Conservation (phyloP, 2,113 vertebrate species). For the mouse (Mus musculus) region DNA sequence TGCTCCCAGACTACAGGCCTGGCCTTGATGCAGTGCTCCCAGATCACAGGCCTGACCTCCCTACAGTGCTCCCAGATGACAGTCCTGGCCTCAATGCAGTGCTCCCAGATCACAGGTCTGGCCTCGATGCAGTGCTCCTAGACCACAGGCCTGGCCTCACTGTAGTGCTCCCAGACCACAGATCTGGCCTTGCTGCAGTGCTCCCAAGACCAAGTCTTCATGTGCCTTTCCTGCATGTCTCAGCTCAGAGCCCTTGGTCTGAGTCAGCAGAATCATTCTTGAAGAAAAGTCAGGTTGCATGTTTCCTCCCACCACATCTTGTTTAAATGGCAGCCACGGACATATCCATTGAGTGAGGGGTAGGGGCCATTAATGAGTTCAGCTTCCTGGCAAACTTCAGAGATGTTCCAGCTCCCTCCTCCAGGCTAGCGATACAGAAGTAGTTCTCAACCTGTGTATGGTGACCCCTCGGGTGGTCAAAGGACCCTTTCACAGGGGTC, state of each 20-base stretch:
- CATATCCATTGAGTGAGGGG: not conserved
- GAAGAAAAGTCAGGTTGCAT: slow-evolving; percentile 6
- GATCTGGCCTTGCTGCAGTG: not conserved
- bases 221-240: not conserved
- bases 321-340: not conserved
- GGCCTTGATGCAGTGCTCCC: not conserved
- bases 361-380: not conserved
- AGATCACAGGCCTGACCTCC: not conserved
- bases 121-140: not conserved
- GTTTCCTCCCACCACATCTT: not conserved
- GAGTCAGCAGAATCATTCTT: not conserved
- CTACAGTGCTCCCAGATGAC: not conserved
- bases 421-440: not conserved
- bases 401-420: not conserved
- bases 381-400: not conserved
- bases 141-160: not conserved
- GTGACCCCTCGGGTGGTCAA: not conserved
- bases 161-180: not conserved
- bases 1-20: not conserved
- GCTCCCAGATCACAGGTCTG: not conserved
- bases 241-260: not conserved
- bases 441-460: not conserved
- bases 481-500: not conserved
- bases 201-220: not conserved
- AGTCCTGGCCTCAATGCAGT: not conserved